Evolutionary conservation across 2,797 vertebrate species (phyloP).

Genomic region (Etheostoma nigrum): DNA sequence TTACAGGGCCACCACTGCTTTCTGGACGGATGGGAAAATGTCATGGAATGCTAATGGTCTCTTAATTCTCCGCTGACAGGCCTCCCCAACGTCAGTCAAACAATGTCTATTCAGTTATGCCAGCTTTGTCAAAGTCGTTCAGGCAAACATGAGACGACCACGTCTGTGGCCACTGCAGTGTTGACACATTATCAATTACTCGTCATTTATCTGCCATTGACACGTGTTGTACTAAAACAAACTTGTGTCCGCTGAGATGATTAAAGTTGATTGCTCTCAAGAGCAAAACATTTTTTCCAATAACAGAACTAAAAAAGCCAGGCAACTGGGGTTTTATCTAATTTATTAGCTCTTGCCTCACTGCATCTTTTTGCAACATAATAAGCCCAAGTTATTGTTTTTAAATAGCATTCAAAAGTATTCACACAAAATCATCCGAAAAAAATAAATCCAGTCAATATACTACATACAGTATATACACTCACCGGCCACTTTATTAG

Average conservation of each 20-base stretch:
- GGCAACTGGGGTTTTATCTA: neutral
- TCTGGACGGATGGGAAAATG: slow-evolving; percentile 79
- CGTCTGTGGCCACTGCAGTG: slow-evolving; percentile 5
- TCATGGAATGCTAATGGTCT: slow-evolving; percentile 84
- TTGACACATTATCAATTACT: slow-evolving; percentile 49
- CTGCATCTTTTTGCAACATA: slow-evolving; percentile 11
- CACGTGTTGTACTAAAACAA: neutral
- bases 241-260: slow-evolving; percentile 38
- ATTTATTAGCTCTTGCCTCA: slow-evolving; percentile 21
- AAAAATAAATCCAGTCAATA: slow-evolving; percentile 18
- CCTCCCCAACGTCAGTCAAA: slow-evolving; percentile 72
- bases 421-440: slow-evolving; percentile 12
- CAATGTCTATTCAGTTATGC: slow-evolving; percentile 62
- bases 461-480: too few relatives aligned
- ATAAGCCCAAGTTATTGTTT: slow-evolving; percentile 27
- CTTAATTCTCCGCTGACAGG: slow-evolving; percentile 72
- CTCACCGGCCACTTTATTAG: too few relatives aligned
- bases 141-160: slow-evolving; percentile 41
- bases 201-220: slow-evolving; percentile 17
- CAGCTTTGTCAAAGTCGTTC: slow-evolving; percentile 65
- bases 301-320: slow-evolving; percentile 3
- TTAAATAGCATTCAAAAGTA: slow-evolving; percentile 33
- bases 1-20: slow-evolving; percentile 77
- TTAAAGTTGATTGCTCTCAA: slow-evolving; percentile 30
- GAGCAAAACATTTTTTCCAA: slow-evolving; percentile 10